Percentiles rank a stretch among this genome's conserved stretches.
Evolutionary conservation across 2,113 vertebrate genomes (phyloP).

Genomic region (Mugil cephalus): DNA sequence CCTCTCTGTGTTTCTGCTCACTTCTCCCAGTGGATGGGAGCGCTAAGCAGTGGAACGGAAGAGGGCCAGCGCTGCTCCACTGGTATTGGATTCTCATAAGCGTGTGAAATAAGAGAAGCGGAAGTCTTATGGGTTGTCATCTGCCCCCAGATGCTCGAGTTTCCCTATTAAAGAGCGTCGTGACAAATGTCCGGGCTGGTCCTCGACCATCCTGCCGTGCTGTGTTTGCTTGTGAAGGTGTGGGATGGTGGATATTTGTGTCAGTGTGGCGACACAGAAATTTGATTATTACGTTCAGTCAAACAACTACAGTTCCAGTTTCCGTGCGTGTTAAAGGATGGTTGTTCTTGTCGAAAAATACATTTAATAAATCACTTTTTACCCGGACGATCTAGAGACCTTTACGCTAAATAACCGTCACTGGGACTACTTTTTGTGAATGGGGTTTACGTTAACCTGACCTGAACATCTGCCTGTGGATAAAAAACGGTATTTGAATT

Average conservation of each 20-base stretch:
- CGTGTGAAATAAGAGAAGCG: slow-evolving; percentile 76
- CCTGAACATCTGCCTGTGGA: no score
- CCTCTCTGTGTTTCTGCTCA: slow-evolving; percentile 35
- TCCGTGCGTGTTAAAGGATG: slow-evolving; percentile 2
- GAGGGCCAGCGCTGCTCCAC: slow-evolving; percentile 42
- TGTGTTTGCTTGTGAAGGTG: slow-evolving; percentile 38
- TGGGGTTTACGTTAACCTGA: no score
- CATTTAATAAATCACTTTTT: not conserved
- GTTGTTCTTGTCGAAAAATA: not conserved
- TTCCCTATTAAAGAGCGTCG: slow-evolving; percentile 38
- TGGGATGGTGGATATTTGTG: slow-evolving; percentile 12
- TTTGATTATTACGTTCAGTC: slow-evolving; percentile 17
- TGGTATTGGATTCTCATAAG: slow-evolving; percentile 76
- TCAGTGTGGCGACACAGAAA: slow-evolving; percentile 1
- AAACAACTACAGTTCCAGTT: slow-evolving; percentile 10
- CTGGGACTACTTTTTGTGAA: not conserved
- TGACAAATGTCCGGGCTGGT: slow-evolving; percentile 44
- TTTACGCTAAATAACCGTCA: slow-evolving; percentile 5
- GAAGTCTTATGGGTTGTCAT: slow-evolving; percentile 66
- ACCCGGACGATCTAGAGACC: not conserved
- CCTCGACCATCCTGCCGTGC: not conserved
- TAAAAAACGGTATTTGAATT: no score
- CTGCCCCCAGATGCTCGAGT: slow-evolving; percentile 32
- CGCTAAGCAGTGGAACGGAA: slow-evolving; percentile 48
- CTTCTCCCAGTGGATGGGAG: slow-evolving; percentile 47